Evolutionary conservation across 2,888 invertebrate species (phyloP).

Genomic region (Limnephilus lunatus): DNA sequence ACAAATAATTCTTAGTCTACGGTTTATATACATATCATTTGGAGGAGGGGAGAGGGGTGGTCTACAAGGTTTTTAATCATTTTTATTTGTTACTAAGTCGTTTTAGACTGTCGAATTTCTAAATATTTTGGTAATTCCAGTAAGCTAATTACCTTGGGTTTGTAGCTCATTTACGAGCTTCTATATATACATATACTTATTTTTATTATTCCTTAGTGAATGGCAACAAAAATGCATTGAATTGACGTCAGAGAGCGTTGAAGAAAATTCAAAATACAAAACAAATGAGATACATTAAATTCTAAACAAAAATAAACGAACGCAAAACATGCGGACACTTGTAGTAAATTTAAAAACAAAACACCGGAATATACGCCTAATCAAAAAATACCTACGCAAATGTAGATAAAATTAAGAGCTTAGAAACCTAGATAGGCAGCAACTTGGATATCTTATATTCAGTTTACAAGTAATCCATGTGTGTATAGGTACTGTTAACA

Average conservation of each 20-base stretch:
- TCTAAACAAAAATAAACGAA: not conserved
- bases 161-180: too few relatives aligned
- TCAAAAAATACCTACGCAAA: not conserved
- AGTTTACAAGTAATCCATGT: not conserved
- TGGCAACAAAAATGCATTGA: not conserved
- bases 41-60: too few relatives aligned
- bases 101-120: too few relatives aligned
- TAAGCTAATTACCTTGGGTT: too few relatives aligned
- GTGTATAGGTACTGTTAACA: not conserved
- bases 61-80: too few relatives aligned
- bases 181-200: too few relatives aligned
- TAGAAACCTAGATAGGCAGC: not conserved
- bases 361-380: not conserved
- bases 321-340: not conserved
- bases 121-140: too few relatives aligned
- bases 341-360: not conserved
- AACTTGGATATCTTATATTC: not conserved
- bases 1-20: too few relatives aligned
- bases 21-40: too few relatives aligned
- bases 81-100: too few relatives aligned
- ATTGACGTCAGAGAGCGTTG: conserved; percentile 1
- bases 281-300: not conserved
- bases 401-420: too few relatives aligned
- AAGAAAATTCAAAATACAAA: not conserved
- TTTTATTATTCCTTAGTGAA: not conserved